These are phyloP conservation scores for Ornithorhynchus anatinus DNA, from an alignment of 2,113 vertebrate genomes.

Conservation along the genomic window DNA sequence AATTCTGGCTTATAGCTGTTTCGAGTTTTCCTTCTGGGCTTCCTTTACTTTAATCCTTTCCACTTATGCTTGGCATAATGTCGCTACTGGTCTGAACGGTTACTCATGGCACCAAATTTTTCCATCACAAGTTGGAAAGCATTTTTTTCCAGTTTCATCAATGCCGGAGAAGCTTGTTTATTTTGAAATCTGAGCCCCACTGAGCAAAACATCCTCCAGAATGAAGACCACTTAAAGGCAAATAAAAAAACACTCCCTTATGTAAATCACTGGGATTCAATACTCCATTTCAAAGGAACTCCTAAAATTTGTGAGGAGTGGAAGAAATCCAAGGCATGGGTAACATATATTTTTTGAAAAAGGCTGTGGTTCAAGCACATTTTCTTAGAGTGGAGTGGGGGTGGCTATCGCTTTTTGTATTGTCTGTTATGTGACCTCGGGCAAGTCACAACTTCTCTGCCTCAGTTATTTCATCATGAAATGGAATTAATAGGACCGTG, in stretches of 20 bases:
- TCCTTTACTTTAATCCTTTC: not conserved
- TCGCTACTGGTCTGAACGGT: not conserved
- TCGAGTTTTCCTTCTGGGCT: conserved; percentile 13
- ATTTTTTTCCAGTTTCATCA: not conserved
- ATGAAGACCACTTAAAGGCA: not conserved
- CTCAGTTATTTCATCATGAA: no score
- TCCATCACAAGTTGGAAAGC: not conserved
- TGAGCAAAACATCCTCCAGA: not conserved
- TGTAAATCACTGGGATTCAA: not conserved
- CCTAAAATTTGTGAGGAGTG: not conserved
- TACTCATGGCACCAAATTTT: not conserved
- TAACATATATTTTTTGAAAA: conserved; percentile 2
- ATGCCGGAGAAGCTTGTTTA: not conserved
- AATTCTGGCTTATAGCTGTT: not conserved
- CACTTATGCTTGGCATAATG: not conserved
- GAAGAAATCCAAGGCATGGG: not conserved
- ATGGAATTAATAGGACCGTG: no score
- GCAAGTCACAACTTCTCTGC: not conserved
- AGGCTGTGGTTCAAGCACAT: not conserved
- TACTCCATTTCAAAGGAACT: conserved; percentile 1
- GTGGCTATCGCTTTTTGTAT: not conserved
- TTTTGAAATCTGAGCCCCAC: conserved; percentile 1
- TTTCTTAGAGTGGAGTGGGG: not conserved
- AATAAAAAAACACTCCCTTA: conserved; percentile 6
- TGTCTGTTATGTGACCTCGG: no score